phyloP scores from a whole-genome alignment of 2,113 vertebrate species.

The Hiodon alosoides region DNA sequence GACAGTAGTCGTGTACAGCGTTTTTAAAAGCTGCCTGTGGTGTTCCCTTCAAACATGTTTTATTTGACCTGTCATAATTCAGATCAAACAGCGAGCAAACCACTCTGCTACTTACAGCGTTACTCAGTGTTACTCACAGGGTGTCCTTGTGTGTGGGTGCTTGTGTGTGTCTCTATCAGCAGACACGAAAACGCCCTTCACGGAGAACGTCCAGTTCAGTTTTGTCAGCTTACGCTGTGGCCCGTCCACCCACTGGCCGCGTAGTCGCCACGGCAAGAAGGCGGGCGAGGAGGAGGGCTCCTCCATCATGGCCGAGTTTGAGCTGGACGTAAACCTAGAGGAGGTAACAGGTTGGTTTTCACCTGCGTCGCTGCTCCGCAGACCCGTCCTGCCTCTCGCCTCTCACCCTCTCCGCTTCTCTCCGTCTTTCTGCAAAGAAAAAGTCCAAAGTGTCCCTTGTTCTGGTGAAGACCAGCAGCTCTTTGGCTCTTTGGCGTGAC shows the following conservation, averaged over 20 bases:
- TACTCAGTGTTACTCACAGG: neutral
- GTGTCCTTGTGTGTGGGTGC: conserved; percentile 2
- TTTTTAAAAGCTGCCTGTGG: neutral
- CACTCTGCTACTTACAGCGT: neutral
- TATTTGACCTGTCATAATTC: neutral
- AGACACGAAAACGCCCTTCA: conserved; percentile 80
- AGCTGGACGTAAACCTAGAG: conserved; percentile 85
- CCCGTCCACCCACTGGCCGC: conserved; percentile 63
- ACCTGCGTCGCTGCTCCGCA: conserved; percentile 44
- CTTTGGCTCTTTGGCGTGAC: too few relatives aligned
- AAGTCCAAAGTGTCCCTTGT: conserved; percentile 99
- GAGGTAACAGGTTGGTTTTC: conserved; percentile 99
- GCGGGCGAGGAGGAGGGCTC: conserved; percentile 69
- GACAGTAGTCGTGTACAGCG: neutral
- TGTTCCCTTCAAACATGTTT: neutral
- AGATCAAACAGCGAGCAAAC: neutral
- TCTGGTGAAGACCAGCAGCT: conserved; percentile 52
- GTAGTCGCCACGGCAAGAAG: conserved; percentile 69
- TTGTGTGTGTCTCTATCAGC: conserved; percentile 54
- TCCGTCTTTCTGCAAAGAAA: conserved; percentile 41
- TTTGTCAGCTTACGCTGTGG: conserved; percentile 88
- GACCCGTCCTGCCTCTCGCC: conserved; percentile 44
- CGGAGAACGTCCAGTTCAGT: conserved; percentile 82
- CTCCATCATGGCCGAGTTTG: conserved; percentile 85
- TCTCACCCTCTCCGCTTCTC: conserved; percentile 32